These are phyloP conservation scores for Diogma glabrata DNA, from an alignment of 2,888 invertebrate species.

Conservation along the genomic window DNA sequence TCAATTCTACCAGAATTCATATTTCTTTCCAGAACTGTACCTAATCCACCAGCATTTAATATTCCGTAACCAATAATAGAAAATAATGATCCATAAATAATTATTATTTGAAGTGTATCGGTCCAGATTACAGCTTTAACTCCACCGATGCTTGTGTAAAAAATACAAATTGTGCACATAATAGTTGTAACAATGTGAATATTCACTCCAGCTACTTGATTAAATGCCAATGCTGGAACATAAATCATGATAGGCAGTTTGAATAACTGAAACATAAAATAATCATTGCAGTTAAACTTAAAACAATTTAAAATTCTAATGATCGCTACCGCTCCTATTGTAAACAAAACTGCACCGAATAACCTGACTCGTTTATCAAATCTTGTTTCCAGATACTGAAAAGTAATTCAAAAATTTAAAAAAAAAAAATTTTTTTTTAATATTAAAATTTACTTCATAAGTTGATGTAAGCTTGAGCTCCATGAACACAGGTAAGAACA, in stretches of 20 bases:
- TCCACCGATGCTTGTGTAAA: slow-evolving; percentile 33
- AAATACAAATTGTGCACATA: slow-evolving; percentile 61
- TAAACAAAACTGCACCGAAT: slow-evolving; percentile 51
- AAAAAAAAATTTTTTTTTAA: too few species aligned
- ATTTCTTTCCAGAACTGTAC: slow-evolving; percentile 54
- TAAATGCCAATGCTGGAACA: too few species aligned
- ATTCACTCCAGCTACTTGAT: slow-evolving; percentile 46
- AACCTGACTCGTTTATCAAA: slow-evolving; percentile 57
- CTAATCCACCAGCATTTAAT: slow-evolving; percentile 58
- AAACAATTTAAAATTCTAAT: too few species aligned
- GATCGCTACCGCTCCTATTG: too few species aligned
- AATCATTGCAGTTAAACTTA: too few species aligned
- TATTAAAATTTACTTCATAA: too few species aligned
- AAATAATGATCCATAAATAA: slow-evolving; percentile 64
- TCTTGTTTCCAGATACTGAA: slow-evolving; percentile 60
- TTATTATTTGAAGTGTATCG: slow-evolving; percentile 64
- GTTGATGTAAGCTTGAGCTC: slow-evolving; percentile 59
- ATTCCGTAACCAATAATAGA: slow-evolving; percentile 64
- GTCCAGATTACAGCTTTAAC: slow-evolving; percentile 43
- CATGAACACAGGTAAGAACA: slow-evolving; percentile 60
- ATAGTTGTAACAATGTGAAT: slow-evolving; percentile 64
- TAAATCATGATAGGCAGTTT: too few species aligned
- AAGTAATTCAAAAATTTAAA: too few species aligned
- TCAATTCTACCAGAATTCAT: slow-evolving; percentile 58
- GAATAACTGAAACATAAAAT: too few species aligned